Evolutionary conservation across 2,888 invertebrate species (phyloP).

Genomic region (Watsonalla cultraria): DNA sequence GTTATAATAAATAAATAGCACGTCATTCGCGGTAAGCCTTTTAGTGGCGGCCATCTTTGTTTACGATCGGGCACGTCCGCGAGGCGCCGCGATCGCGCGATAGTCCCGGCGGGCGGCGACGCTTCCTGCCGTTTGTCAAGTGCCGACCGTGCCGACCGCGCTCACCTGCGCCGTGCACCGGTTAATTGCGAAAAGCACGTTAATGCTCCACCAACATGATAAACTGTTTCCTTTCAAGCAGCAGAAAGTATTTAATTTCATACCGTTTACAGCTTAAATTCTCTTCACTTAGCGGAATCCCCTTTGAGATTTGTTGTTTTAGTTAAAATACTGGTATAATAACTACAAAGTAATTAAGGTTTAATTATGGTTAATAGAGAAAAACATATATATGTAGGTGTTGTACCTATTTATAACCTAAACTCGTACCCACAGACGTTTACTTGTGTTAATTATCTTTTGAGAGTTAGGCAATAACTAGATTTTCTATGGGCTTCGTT

Average conservation of each 20-base stretch:
- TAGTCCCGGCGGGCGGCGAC: conserved; percentile 31
- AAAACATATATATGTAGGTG: too few species aligned
- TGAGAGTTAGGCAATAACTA: too few species aligned
- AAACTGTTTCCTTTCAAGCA: conserved; percentile 56
- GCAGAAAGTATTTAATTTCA: conserved; percentile 33
- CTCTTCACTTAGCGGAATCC: conserved; percentile 22
- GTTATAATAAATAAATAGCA: conserved; percentile 41
- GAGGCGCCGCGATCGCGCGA: conserved; percentile 44
- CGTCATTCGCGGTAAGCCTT: conserved; percentile 42
- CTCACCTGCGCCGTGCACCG: conserved; percentile 49
- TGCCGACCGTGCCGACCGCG: conserved; percentile 34
- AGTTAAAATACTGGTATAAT: not conserved
- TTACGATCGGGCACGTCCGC: conserved; percentile 53
- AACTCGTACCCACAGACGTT: too few species aligned
- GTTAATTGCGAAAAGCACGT: conserved; percentile 67
- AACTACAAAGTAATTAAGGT: not conserved
- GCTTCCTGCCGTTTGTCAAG: conserved; percentile 68
- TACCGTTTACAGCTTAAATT: conserved; percentile 30
- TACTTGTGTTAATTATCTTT: too few species aligned
- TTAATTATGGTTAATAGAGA: not conserved
- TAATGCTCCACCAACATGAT: conserved; percentile 64
- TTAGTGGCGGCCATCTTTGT: conserved; percentile 59
- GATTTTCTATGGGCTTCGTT: not conserved
- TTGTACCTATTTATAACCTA: too few species aligned
- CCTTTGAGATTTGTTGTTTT: conserved; percentile 20